Conservation (phyloP, 2,797 vertebrate genomes). For the Somateria mollissima region DNA sequence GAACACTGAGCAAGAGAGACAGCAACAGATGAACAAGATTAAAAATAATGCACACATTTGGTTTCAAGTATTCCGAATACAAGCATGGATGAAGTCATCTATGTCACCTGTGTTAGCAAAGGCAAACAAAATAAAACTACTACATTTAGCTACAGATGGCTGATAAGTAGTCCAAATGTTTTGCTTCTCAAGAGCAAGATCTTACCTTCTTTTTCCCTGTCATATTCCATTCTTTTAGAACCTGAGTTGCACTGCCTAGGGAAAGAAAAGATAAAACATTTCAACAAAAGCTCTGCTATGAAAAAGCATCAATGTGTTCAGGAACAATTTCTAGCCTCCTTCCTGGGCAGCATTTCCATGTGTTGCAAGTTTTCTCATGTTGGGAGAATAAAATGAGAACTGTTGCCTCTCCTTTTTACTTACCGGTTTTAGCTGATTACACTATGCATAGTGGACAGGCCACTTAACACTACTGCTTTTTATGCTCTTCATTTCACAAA, state of each 20-base stretch:
- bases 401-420: not conserved
- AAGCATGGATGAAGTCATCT: not conserved
- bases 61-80: not conserved
- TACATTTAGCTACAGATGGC: not conserved
- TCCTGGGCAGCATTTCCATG: not conserved
- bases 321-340: constrained; percentile 10
- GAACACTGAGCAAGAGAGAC: not conserved
- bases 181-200: not conserved
- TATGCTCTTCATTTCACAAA: not conserved
- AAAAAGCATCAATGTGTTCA: not conserved
- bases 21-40: not conserved
- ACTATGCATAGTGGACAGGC: not conserved
- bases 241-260: constrained; percentile 79
- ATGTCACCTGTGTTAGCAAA: not conserved
- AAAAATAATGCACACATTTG: not conserved
- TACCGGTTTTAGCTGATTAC: not conserved
- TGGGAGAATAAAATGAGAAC: not conserved
- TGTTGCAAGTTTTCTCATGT: not conserved
- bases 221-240: constrained; percentile 85
- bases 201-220: constrained; percentile 84
- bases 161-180: not conserved
- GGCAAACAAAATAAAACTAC: not conserved
- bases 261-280: constrained; percentile 57
- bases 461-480: not conserved
- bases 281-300: constrained; percentile 24